phyloP scores from a whole-genome alignment of 1,140 invertebrate species.

The Uloborus diversus region DNA sequence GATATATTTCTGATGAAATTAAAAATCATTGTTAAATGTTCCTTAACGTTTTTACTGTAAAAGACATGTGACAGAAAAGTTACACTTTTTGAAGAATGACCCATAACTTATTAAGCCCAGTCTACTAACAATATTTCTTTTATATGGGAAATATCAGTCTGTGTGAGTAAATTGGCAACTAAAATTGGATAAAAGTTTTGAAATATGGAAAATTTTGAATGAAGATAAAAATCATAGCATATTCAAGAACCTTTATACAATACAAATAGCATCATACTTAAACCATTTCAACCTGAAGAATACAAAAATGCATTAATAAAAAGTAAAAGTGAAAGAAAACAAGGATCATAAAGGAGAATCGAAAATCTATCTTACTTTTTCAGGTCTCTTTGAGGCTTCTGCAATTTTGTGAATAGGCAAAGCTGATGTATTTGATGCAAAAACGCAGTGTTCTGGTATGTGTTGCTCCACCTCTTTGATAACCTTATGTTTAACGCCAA shows the following conservation, averaged over 20 bases:
- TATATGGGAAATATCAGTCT: too few relatives aligned
- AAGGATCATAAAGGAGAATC: background rate
- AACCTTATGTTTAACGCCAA: slow-evolving; percentile 92
- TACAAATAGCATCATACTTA: background rate
- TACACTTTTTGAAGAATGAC: too few relatives aligned
- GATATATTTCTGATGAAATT: too few relatives aligned
- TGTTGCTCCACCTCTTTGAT: slow-evolving; percentile 93
- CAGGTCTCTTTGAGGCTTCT: slow-evolving; percentile 87
- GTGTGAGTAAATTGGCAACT: too few relatives aligned
- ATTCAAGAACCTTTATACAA: background rate
- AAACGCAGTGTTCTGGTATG: slow-evolving; percentile 88
- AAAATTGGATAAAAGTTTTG: background rate
- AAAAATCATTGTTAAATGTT: too few relatives aligned
- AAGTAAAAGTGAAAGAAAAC: background rate
- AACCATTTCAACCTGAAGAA: background rate
- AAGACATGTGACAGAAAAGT: too few relatives aligned
- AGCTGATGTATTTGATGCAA: slow-evolving; percentile 98
- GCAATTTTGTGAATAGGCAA: slow-evolving; percentile 97
- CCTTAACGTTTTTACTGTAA: too few relatives aligned
- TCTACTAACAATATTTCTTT: too few relatives aligned
- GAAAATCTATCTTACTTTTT: slow-evolving; percentile 76
- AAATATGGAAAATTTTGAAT: background rate
- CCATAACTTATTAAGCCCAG: too few relatives aligned
- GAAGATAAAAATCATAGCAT: background rate
- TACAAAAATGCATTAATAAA: background rate